Evolutionary conservation across 1,140 invertebrate species (phyloP).

Genomic region (Drosophila neocordata): DNA sequence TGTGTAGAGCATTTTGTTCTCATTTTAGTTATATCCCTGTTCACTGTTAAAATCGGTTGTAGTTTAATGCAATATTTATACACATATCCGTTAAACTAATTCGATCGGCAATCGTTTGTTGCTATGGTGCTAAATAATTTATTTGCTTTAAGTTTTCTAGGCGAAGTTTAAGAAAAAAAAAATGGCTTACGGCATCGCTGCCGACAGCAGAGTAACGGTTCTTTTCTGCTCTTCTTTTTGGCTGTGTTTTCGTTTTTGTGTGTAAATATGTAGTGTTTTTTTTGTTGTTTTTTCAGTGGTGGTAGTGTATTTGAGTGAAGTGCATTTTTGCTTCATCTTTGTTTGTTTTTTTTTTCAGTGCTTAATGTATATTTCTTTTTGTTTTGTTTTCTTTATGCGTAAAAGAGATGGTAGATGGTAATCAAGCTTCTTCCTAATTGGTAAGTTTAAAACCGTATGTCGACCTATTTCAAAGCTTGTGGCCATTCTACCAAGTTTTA

Average conservation of each 20-base stretch:
- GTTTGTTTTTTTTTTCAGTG: neutral
- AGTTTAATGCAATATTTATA: neutral
- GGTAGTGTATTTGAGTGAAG: too few relatives aligned
- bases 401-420: neutral
- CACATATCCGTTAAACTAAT: neutral
- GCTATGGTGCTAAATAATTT: neutral
- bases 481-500: too few relatives aligned
- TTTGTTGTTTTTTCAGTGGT: neutral
- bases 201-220: neutral
- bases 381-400: neutral
- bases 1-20: too few relatives aligned
- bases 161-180: neutral
- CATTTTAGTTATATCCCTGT: too few relatives aligned
- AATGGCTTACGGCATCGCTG: neutral
- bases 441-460: neutral
- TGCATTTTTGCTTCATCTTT: neutral
- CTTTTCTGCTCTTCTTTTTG: too few relatives aligned
- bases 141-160: neutral
- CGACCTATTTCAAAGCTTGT: too few relatives aligned
- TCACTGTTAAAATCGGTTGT: neutral
- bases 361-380: too few relatives aligned
- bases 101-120: neutral
- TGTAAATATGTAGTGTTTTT: neutral
- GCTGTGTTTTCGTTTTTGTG: too few relatives aligned
- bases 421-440: neutral